phyloP scores from a whole-genome alignment of 2,113 vertebrate genomes.

The Aegotheles bennettii region DNA sequence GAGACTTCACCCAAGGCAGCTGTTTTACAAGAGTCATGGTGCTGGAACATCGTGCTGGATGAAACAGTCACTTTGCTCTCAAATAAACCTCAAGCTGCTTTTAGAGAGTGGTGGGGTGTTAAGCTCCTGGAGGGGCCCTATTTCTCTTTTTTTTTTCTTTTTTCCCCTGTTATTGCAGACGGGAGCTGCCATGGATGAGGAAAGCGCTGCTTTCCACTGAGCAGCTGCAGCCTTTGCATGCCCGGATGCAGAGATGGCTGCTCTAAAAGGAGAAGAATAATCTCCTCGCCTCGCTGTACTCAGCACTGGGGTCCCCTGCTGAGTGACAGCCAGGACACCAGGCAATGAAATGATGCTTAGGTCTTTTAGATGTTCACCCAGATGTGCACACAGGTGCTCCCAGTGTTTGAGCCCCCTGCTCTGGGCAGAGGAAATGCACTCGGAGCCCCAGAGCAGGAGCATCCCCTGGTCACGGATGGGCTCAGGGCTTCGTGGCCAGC shows the following conservation, averaged over 20 bases:
- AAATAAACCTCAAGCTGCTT: not conserved
- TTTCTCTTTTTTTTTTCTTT: fast-evolving
- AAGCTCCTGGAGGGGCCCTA: not conserved
- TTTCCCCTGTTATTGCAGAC: not conserved
- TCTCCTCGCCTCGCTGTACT: not conserved
- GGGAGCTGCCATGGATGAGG: not conserved
- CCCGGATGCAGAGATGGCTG: not conserved
- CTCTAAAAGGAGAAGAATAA: not conserved
- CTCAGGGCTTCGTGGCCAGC: fast-evolving
- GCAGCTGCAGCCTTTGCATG: not conserved
- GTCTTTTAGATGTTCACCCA: not conserved
- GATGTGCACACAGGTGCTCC: not conserved
- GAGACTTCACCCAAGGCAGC: not conserved
- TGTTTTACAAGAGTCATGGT: not conserved
- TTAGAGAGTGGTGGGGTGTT: not conserved
- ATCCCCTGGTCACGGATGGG: not conserved
- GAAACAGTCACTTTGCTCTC: not conserved
- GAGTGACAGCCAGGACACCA: not conserved
- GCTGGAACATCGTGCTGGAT: not conserved
- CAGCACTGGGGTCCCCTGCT: not conserved
- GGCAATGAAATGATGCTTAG: not conserved
- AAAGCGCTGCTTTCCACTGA: not conserved
- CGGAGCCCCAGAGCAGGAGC: not conserved
- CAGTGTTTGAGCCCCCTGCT: not conserved
- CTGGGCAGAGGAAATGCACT: fast-evolving